Percentiles rank a stretch among this genome's conserved stretches.
Conservation (phyloP, 2,888 invertebrate genomes). For the Hypercompe scribonia region DNA sequence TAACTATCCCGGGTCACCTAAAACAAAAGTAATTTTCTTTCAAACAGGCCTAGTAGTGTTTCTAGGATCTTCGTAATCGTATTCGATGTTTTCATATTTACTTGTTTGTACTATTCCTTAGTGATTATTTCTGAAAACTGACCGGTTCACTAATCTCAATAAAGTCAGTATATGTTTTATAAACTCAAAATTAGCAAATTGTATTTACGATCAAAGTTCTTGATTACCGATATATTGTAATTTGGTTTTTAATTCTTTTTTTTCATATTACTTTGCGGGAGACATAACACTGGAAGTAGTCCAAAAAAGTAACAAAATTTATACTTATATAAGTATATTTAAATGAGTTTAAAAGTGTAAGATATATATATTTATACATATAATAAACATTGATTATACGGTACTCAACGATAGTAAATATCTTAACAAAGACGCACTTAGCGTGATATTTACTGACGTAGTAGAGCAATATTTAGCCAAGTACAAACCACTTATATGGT, state of each 20-base stretch:
- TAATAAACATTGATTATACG: not conserved
- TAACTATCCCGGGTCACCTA: not conserved
- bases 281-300: not conserved
- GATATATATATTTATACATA: not conserved
- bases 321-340: not conserved
- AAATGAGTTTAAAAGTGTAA: not conserved
- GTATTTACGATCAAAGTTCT: no score
- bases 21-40: not conserved
- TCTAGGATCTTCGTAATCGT: not conserved
- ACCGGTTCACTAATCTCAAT: no score
- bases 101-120: not conserved
- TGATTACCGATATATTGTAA: no score
- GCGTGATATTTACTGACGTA: conserved; percentile 8
- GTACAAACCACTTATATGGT: conserved; percentile 36
- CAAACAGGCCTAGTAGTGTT: not conserved
- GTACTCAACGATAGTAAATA: not conserved
- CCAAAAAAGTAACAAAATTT: not conserved
- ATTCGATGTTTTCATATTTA: not conserved
- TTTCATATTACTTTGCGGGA: no score
- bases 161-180: no score
- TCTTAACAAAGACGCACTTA: conserved; percentile 13
- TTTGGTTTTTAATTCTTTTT: no score
- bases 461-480: conserved; percentile 15
- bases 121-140: no score
- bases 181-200: no score